Evolutionary conservation across 2,797 vertebrate genomes (phyloP).

Genomic region (Pangasius djambal): DNA sequence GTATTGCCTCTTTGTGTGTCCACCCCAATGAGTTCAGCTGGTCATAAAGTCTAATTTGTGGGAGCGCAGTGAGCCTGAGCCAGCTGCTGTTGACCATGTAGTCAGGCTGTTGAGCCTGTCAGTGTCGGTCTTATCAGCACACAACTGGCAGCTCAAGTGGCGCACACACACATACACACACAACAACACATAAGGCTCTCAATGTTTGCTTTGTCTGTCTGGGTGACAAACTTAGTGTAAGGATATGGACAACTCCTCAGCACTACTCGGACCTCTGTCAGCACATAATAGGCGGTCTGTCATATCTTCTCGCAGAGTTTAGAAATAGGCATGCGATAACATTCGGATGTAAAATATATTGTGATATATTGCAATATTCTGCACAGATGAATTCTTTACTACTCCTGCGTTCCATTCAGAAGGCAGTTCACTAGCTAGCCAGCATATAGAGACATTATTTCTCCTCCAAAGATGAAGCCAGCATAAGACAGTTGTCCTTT

Average conservation of each 20-base stretch:
- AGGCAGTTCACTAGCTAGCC: neutral
- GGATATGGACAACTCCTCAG: slow-evolving; percentile 9
- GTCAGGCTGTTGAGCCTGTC: slow-evolving; percentile 87
- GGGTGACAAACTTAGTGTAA: slow-evolving; percentile 10
- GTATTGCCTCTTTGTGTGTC: slow-evolving; percentile 27
- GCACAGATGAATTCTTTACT: neutral
- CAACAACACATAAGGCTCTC: slow-evolving; percentile 21
- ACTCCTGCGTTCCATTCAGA: neutral
- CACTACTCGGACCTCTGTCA: neutral
- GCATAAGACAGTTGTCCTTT: neutral
- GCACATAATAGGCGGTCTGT: neutral
- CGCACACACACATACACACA: neutral
- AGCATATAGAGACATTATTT: neutral
- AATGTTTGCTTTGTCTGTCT: slow-evolving; percentile 61
- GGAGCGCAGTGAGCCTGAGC: slow-evolving; percentile 84
- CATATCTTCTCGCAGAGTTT: neutral
- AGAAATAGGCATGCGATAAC: neutral
- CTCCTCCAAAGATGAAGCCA: neutral
- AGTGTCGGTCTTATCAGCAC: slow-evolving; percentile 86
- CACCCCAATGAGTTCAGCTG: slow-evolving; percentile 44
- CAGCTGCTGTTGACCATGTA: slow-evolving; percentile 88
- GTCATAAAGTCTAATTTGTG: slow-evolving; percentile 77
- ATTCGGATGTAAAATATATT: neutral
- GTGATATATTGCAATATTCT: neutral
- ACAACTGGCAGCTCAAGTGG: slow-evolving; percentile 83